phyloP scores from a whole-genome alignment of 2,888 invertebrate species.

The Anticlea derivata region DNA sequence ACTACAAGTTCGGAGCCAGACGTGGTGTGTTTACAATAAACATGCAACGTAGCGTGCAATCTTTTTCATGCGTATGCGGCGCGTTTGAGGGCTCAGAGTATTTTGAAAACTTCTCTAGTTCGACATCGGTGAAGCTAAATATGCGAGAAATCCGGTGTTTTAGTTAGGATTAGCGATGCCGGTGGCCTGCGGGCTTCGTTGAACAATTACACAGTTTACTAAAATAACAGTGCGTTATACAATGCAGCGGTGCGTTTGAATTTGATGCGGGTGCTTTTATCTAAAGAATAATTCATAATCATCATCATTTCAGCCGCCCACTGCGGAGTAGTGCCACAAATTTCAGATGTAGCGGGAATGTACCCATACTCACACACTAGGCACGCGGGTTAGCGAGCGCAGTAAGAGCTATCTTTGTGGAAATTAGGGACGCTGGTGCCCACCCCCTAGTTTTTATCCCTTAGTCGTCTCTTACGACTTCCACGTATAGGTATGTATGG shows the following conservation, averaged over 20 bases:
- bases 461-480: too few relatives aligned
- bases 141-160: conserved; percentile 45
- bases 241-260: conserved; percentile 35
- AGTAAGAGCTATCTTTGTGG: too few relatives aligned
- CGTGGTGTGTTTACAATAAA: conserved; percentile 41
- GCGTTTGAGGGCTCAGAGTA: conserved; percentile 41
- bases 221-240: conserved; percentile 43
- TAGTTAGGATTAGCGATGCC: conserved; percentile 44
- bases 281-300: background rate
- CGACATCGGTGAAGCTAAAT: conserved; percentile 36
- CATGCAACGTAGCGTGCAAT: conserved; percentile 35
- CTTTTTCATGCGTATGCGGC: conserved; percentile 34
- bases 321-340: too few relatives aligned
- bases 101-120: conserved; percentile 47
- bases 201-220: conserved; percentile 36
- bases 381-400: too few relatives aligned
- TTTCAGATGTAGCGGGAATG: too few relatives aligned
- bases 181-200: conserved; percentile 52
- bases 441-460: too few relatives aligned
- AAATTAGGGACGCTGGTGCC: too few relatives aligned
- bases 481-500: too few relatives aligned
- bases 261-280: conserved; percentile 33
- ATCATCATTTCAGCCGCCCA: too few relatives aligned
- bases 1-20: conserved; percentile 17
- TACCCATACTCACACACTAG: too few relatives aligned